Evolutionary conservation across 2,113 vertebrate species (phyloP), one percentile per base, ranked within the genome.

Genomic region (Tachycineta bicolor): DNA sequence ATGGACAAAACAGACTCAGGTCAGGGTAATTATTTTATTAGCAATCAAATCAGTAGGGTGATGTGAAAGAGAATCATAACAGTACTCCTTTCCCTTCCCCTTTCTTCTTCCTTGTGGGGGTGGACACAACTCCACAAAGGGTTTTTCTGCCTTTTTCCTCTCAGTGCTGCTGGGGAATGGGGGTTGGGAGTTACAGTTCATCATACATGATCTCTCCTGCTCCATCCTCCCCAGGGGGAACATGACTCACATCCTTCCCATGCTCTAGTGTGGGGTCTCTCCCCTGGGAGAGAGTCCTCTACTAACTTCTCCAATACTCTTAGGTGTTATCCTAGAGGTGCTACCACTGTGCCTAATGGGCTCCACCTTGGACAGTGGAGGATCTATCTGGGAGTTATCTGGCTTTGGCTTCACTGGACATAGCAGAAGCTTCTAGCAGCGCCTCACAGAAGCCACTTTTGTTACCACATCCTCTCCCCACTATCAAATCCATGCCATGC

Each of bases 381-480:
- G 21, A 14, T 33, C 16, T 24, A 0, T 23, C 39, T 31, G 31
- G 26, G 9, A 26, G 6, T 9, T 20, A 5, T 9, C 37, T 47
- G 37, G 4, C 10, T 23, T 11, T 33, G 21, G 7, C 12, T 43
- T 20, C 33, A 14, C 8, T 14, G 9, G 3, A 43, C 5, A 6
- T 0, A 7, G 12, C 1, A 4, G 19, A 64, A 79, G 6, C 4
- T 69, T 75, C 39, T 23, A 64, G 23, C 4, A 53, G 7, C 23
- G 64, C 25, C 39, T 75, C 14, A 39, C 10, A 80, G 41, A 67
- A 64, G 5, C 3, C 14, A 24, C 2, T 9, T 9, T 11, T 50
- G 11, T 26, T 73, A n/a, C 6, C 1, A 16, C 2, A 3, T 7
- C 2, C 7, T 9, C 3, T 11, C 22, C 6, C 17, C 14, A 6